Percentiles rank a stretch among this genome's conserved stretches.
phyloP scores from a whole-genome alignment of 2,888 invertebrate genomes.

The Aphodius granarius region DNA sequence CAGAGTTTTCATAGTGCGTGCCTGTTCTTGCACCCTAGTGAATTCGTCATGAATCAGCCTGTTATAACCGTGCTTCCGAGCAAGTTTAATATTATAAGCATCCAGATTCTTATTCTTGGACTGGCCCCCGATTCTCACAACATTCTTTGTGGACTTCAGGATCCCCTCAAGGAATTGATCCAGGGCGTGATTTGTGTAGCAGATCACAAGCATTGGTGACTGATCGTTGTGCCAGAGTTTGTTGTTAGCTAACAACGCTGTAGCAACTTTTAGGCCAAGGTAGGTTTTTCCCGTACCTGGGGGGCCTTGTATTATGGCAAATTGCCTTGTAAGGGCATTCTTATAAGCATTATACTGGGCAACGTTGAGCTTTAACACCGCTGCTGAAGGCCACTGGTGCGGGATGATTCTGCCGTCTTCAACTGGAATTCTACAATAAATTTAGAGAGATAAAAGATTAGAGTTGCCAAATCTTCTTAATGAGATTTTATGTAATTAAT shows the following conservation, averaged over 20 bases:
- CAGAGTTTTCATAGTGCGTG: background rate
- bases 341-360: slow-evolving; percentile 70
- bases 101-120: slow-evolving; percentile 62
- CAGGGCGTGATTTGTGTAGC: slow-evolving; percentile 83
- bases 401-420: background rate
- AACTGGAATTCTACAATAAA: slow-evolving; percentile 15
- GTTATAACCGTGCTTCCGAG: background rate
- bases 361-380: slow-evolving; percentile 60
- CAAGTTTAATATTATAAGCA: slow-evolving; percentile 15
- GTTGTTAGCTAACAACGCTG: slow-evolving; percentile 52
- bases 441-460: too few relatives aligned
- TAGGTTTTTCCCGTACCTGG: slow-evolving; percentile 83
- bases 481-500: too few relatives aligned
- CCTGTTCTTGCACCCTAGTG: background rate
- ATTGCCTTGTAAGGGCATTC: slow-evolving; percentile 68
- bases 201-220: slow-evolving; percentile 71
- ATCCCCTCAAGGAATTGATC: slow-evolving; percentile 81
- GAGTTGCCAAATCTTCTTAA: too few relatives aligned
- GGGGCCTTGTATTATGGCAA: slow-evolving; percentile 78
- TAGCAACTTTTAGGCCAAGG: slow-evolving; percentile 72
- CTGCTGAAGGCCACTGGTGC: slow-evolving; percentile 56
- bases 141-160: slow-evolving; percentile 58
- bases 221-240: slow-evolving; percentile 15
- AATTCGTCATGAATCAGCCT: slow-evolving; percentile 2
- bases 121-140: slow-evolving; percentile 71